These are phyloP conservation scores for Liparis tanakae DNA, from an alignment of 2,797 vertebrate genomes.

Conservation along the genomic window DNA sequence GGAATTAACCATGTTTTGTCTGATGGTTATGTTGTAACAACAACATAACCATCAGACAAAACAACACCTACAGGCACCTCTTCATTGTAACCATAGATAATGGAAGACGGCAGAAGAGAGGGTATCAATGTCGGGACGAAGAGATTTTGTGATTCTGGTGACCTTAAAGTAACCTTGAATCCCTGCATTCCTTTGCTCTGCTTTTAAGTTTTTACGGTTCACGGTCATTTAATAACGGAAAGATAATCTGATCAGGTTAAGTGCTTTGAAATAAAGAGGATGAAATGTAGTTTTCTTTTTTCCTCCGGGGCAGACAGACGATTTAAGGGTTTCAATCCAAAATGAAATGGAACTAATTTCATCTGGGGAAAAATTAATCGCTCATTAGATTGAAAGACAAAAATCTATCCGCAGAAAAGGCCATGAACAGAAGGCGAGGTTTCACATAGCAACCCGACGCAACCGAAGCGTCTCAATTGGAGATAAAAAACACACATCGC, in stretches of 20 bases:
- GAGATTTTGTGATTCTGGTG: slow-evolving; percentile 37
- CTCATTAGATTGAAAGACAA: slow-evolving; percentile 16
- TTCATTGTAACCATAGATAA: not conserved
- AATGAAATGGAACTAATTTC: slow-evolving; percentile 37
- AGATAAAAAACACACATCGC: no score
- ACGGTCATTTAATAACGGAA: slow-evolving; percentile 64
- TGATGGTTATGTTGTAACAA: not conserved
- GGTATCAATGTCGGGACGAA: slow-evolving; percentile 34
- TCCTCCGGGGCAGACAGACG: slow-evolving; percentile 26
- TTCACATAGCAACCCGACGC: not conserved
- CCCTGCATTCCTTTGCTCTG: slow-evolving; percentile 38
- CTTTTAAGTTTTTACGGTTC: slow-evolving; percentile 61
- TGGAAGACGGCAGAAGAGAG: slow-evolving; percentile 3
- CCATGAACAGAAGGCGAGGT: not conserved
- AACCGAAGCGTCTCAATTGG: no score
- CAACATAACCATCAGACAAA: not conserved
- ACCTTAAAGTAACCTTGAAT: slow-evolving; percentile 60
- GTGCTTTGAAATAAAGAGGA: slow-evolving; percentile 66
- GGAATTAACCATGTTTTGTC: not conserved
- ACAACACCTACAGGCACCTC: not conserved
- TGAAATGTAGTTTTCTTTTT: slow-evolving; percentile 55
- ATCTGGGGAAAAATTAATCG: not conserved
- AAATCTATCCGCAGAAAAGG: not conserved
- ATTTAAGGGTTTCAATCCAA: slow-evolving; percentile 30
- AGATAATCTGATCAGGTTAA: slow-evolving; percentile 72